These are phyloP conservation scores for Pangasius larnaudii DNA, from an alignment of 2,797 vertebrate genomes.

Conservation along the genomic window DNA sequence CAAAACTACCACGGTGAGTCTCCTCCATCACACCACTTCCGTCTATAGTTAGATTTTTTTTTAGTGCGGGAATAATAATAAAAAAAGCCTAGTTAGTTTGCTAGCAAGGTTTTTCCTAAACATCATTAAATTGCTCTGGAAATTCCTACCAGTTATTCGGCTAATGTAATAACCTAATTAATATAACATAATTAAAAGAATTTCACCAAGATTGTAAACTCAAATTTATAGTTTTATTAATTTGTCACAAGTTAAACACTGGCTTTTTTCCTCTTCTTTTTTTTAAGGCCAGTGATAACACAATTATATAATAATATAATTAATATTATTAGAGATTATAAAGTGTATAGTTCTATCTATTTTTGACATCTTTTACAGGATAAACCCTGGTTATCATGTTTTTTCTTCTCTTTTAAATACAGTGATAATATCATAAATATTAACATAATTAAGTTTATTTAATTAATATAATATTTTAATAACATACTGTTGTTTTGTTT, in stretches of 20 bases:
- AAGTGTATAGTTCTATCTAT: not conserved
- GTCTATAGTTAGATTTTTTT: not conserved
- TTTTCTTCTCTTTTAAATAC: not conserved
- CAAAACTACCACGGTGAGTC: slow-evolving; percentile 97
- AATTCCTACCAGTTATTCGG: not conserved
- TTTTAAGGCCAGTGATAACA: not conserved
- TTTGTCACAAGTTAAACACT: not conserved
- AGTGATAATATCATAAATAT: not conserved
- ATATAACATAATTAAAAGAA: not conserved
- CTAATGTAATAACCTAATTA: not conserved
- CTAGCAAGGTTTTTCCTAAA: not conserved
- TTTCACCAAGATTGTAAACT: not conserved
- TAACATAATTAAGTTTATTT: not conserved
- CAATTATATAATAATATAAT: not conserved
- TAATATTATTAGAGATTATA: not conserved
- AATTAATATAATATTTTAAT: not conserved
- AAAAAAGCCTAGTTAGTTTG: not conserved
- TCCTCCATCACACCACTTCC: slow-evolving; percentile 37
- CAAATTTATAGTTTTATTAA: not conserved
- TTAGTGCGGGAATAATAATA: not conserved
- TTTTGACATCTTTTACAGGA: not conserved
- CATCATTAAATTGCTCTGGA: not conserved
- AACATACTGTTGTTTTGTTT: not conserved
- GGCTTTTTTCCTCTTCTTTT: not conserved
- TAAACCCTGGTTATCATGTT: not conserved